phyloP scores from a whole-genome alignment of 2,113 vertebrate genomes.

The Solea senegalensis region DNA sequence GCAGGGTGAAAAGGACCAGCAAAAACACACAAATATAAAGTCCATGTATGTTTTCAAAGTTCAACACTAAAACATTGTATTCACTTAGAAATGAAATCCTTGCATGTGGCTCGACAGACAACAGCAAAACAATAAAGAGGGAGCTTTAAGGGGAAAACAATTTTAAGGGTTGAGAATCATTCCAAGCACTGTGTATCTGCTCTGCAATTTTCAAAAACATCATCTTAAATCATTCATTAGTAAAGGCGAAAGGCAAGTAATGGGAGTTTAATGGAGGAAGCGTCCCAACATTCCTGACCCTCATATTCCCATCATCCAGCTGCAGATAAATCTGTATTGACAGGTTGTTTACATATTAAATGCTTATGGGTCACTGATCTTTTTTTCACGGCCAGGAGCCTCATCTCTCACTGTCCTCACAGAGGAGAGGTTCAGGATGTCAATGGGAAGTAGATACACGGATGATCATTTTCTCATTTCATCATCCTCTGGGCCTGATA shows the following conservation, averaged over 20 bases:
- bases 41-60: neutral
- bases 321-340: slow-evolving; percentile 48
- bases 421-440: slow-evolving; percentile 9
- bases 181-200: slow-evolving; percentile 1
- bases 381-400: slow-evolving; percentile 10
- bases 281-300: slow-evolving; percentile 22
- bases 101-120: no score
- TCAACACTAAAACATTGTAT: no score
- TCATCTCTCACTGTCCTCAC: slow-evolving; percentile 20
- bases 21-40: neutral
- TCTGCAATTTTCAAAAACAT: slow-evolving; percentile 10
- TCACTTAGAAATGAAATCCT: neutral
- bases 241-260: neutral
- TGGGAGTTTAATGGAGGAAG: slow-evolving; percentile 13
- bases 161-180: neutral
- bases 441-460: neutral
- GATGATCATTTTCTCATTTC: slow-evolving; percentile 17
- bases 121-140: neutral
- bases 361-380: slow-evolving; percentile 34
- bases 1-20: neutral
- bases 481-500: neutral
- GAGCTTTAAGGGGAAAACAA: neutral
- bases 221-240: neutral
- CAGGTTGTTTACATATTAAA: slow-evolving; percentile 57
- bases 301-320: slow-evolving; percentile 28